Conservation (phyloP, 2,113 vertebrate species). For the Pandion haliaetus region DNA sequence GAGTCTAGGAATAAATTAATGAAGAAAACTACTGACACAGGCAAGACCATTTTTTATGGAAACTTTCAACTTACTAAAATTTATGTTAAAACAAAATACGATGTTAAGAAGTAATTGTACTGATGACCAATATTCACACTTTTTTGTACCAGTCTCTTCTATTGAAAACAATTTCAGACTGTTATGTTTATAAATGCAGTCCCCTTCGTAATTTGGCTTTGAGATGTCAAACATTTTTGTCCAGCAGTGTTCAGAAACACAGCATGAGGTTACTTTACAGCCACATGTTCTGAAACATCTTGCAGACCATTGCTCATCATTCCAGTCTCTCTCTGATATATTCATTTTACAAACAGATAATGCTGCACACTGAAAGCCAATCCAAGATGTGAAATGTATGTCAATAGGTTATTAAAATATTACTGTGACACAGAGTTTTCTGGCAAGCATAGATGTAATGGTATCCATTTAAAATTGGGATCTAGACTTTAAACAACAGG, state of each 20-base stretch:
- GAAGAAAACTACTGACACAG: background rate
- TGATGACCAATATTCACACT: background rate
- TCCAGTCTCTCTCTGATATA: background rate
- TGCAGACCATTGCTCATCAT: background rate
- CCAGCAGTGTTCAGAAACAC: background rate
- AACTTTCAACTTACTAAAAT: background rate
- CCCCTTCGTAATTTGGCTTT: background rate
- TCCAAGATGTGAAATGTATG: background rate
- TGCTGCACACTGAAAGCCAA: background rate
- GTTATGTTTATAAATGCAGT: background rate
- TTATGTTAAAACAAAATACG: background rate
- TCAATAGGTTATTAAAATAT: background rate
- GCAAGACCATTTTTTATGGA: background rate
- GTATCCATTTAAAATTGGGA: background rate
- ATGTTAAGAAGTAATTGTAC: background rate
- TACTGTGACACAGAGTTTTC: background rate
- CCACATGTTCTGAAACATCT: background rate
- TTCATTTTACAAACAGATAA: background rate
- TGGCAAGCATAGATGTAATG: background rate
- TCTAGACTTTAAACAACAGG: background rate
- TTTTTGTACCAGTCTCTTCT: background rate
- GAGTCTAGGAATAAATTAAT: background rate
- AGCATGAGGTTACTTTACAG: background rate
- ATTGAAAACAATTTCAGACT: background rate
- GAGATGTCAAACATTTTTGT: background rate